These are phyloP conservation scores for Batillaria attramentaria DNA, from an alignment of 1,140 invertebrate species.

Conservation along the genomic window DNA sequence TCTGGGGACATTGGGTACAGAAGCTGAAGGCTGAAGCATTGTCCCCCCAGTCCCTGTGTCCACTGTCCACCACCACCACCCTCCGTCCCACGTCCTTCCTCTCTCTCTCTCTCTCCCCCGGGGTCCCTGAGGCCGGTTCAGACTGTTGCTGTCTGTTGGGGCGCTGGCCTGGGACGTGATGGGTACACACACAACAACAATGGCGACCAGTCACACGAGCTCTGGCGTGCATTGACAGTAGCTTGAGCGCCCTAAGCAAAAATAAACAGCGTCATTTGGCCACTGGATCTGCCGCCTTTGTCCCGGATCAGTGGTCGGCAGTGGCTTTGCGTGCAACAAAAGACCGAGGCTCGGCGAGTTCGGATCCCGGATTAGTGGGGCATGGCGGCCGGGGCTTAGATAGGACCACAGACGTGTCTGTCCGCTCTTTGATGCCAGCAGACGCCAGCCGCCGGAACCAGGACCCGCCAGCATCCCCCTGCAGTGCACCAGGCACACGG, in stretches of 20 bases:
- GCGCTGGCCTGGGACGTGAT: no score
- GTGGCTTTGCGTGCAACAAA: conserved; percentile 15
- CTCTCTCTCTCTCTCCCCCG: no score
- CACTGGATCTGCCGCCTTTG: not conserved
- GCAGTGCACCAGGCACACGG: not conserved
- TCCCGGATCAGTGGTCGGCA: not conserved
- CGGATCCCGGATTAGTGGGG: conserved; percentile 6
- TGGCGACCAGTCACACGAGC: not conserved
- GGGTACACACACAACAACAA: not conserved
- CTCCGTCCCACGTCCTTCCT: no score
- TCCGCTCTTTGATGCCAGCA: not conserved
- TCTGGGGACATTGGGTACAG: no score
- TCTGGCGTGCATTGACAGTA: not conserved
- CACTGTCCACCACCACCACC: no score
- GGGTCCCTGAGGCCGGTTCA: no score
- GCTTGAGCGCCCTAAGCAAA: not conserved
- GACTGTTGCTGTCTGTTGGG: no score
- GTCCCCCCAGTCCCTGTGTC: no score
- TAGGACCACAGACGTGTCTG: not conserved
- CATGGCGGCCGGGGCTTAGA: not conserved
- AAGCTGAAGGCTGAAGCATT: no score
- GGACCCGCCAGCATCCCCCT: not conserved
- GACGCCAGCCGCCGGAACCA: not conserved
- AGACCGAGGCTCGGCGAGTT: no score
- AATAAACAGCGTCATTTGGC: not conserved